A percentile compares a stretch with the other conserved stretches of the same genome.
phyloP scores from a whole-genome alignment of 2,888 invertebrate genomes.

The Morinoia aosen region DNA sequence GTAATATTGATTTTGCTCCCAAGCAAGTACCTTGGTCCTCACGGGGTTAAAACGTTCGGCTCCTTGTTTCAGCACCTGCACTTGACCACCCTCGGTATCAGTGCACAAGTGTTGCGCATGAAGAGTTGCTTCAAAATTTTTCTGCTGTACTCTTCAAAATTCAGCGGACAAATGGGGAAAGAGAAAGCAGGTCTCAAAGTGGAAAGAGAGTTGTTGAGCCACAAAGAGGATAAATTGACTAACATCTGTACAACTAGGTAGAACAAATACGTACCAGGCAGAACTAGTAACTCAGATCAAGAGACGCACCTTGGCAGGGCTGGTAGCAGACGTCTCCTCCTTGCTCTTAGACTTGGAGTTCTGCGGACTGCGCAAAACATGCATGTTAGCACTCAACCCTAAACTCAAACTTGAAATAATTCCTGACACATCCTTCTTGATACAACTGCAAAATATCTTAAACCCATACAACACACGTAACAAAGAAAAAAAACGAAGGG shows the following conservation, averaged over 20 bases:
- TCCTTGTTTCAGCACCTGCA: no score
- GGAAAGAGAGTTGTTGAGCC: neutral
- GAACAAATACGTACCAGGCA: no score
- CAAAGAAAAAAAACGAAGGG: no score
- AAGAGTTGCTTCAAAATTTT: no score
- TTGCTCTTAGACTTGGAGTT: conserved; percentile 24
- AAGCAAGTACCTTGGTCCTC: no score
- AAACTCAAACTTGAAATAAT: neutral
- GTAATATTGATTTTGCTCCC: no score
- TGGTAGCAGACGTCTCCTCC: neutral
- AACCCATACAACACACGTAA: no score
- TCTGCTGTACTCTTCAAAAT: no score
- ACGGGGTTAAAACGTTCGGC: no score
- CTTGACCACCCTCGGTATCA: no score
- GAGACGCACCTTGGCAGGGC: conserved; percentile 5
- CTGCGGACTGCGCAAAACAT: conserved; percentile 1
- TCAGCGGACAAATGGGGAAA: neutral
- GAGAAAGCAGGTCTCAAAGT: neutral
- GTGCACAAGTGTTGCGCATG: no score
- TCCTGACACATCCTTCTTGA: neutral
- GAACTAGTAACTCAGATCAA: neutral
- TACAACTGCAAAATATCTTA: neutral
- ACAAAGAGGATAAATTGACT: neutral
- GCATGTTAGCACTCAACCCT: neutral
- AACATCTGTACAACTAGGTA: no score